Evolutionary conservation across 2,888 invertebrate genomes (phyloP), one percentile per base, ranked within the genome.

Genomic region (Euplagia quadripunctaria): DNA sequence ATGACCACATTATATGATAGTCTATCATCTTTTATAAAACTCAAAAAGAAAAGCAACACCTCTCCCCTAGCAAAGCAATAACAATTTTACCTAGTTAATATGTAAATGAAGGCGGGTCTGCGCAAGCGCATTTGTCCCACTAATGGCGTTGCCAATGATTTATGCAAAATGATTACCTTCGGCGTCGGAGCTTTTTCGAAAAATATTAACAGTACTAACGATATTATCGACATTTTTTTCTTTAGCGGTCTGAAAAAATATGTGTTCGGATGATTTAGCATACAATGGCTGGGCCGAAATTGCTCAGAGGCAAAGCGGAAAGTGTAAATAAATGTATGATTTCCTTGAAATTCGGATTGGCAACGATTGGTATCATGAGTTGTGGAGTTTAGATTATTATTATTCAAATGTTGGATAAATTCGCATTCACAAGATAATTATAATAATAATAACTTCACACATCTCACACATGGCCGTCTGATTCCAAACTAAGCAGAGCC

Each of bases 61-160:
- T 72, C 65, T 76, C 72, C 73, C 71, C 71, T 76, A 76, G 68
- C 75, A 78, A 75, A 71, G 73, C 76, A 71, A 78, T 76, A 77
- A 79, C 75, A 74, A 81, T 78, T 78, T 84, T 81, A 80, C 81
- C 84, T 86, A 87, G 83, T 83, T 85, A 82, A 82, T 84, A 86
- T 87, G 86, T 81, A 85, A 86, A 88, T 87, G 74, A 77, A 85
- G 73, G 72, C 73, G 74, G 78, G 74, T 2, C 80, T 83, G 84
- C 84, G 83, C 87, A 77, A 75, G 82, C 84, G 82, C 84, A 82
- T 88, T 88, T 87, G 87, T 87, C 83, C 84, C 81, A 84, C 86
- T 88, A 88, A 88, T 87, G 84, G 87, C 79, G 80, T 79, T 76
- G 78, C 79, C 72, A 82, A 80, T 86, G 86, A 88, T 89, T 87